These are phyloP conservation scores for Sinhomidia bicolor DNA, from an alignment of 2,888 invertebrate genomes.

Conservation along the genomic window DNA sequence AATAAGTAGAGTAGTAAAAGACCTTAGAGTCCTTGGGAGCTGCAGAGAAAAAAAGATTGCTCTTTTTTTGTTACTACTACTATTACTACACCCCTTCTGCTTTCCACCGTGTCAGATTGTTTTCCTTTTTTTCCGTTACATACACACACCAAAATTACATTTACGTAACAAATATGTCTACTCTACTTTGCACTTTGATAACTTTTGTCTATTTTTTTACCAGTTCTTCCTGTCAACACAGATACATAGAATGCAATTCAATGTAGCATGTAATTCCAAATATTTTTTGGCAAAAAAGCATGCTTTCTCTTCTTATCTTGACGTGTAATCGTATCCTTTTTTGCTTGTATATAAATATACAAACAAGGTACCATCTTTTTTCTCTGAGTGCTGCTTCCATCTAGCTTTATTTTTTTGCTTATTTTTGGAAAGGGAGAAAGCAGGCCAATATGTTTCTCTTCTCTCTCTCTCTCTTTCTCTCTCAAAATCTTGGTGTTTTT, in stretches of 20 bases:
- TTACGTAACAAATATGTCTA: slow-evolving; percentile 5
- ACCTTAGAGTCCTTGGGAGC: slow-evolving; percentile 38
- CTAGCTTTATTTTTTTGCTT: neutral
- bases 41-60: slow-evolving; percentile 4
- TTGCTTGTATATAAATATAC: neutral
- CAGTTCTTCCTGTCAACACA: slow-evolving; percentile 49
- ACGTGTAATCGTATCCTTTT: slow-evolving; percentile 17
- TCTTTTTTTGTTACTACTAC: neutral
- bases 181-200: slow-evolving; percentile 6
- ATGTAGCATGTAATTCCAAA: slow-evolving; percentile 30
- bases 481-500: neutral
- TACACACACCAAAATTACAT: neutral
- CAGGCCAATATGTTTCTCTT: neutral
- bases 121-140: neutral
- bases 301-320: neutral
- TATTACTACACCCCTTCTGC: neutral
- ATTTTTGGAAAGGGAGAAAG: neutral
- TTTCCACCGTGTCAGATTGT: neutral
- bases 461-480: neutral
- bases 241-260: slow-evolving; percentile 14
- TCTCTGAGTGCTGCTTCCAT: too few relatives aligned
- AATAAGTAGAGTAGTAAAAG: slow-evolving; percentile 1
- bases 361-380: neutral
- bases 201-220: slow-evolving; percentile 5
- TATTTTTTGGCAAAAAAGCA: slow-evolving; percentile 26